A percentile compares a stretch with the other conserved stretches of the same genome.
Evolutionary conservation across 2,113 vertebrate species (phyloP).

Genomic region (Oncorhynchus nerka): DNA sequence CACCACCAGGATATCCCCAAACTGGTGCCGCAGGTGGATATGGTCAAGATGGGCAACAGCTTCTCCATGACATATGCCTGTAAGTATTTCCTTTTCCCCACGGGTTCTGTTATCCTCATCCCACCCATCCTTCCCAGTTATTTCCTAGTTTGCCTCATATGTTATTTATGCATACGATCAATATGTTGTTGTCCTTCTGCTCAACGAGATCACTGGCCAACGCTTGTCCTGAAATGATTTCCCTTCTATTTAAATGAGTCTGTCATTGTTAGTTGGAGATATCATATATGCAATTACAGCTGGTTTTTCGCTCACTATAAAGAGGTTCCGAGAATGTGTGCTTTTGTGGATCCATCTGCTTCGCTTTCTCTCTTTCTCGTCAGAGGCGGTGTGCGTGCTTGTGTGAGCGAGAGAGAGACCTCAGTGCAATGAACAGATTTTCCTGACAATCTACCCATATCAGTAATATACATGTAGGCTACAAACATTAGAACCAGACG

Average conservation of each 20-base stretch:
- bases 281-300: background rate
- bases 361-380: background rate
- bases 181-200: slow-evolving; percentile 36
- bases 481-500: no score
- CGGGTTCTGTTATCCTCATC: background rate
- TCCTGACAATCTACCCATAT: no score
- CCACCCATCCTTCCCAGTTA: background rate
- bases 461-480: no score
- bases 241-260: background rate
- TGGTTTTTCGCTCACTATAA: slow-evolving; percentile 47
- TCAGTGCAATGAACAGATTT: no score
- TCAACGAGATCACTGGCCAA: slow-evolving; percentile 11
- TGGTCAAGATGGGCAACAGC: slow-evolving; percentile 97
- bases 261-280: background rate
- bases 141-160: background rate
- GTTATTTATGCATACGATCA: background rate
- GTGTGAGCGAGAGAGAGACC: no score
- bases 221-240: background rate
- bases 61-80: slow-evolving; percentile 99
- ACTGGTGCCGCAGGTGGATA: slow-evolving; percentile 97
- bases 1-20: slow-evolving; percentile 97
- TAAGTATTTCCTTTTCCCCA: slow-evolving; percentile 74
- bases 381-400: no score
- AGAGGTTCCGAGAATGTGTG: slow-evolving; percentile 29
- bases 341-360: slow-evolving; percentile 2